Base-by-base conservation (phyloP, 2,888 invertebrate genomes). In the Alsophila aescularia region DNA sequence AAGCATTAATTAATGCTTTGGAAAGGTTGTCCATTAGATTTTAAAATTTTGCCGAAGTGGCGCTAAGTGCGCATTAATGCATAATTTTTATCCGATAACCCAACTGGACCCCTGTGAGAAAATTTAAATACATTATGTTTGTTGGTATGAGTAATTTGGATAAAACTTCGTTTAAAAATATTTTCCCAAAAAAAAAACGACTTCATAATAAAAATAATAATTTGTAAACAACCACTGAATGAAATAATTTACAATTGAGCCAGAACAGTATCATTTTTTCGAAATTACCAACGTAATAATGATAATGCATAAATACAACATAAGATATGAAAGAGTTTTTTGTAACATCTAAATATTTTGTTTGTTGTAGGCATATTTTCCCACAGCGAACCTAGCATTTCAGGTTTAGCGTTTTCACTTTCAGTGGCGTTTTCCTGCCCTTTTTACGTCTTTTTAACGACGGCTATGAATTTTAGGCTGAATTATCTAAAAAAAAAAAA, bases 21-120 rank as follows among this genome's bases (percentile, higher is more conserved):
- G n/a, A n/a, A n/a, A n/a, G n/a, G n/a, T n/a, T n/a, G n/a, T n/a
- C n/a, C n/a, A n/a, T n/a, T 77, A 80, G 81, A 78, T 80, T 82
- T 81, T 78, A 75, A 83, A 82, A 80, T 80, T 63, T 49, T 69
- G 43, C 64, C 65, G 62, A 67, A 71, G 64, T 64, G 67, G 65
- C 53, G 67, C 59, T 64, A 67, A 69, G 62, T 65, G 61, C 63
- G 62, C 60, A 60, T 67, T 72, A 70, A 68, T 66, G 72, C 63
- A 66, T 67, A 67, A 66, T 69, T 55, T 65, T 62, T 49, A 55
- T 60, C 59, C 32, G 6, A 32, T 8, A 2, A 5, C 10, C 2
- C 13, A 3, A 12, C 32, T 60, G 44, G 37, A 12, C 54, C 57
- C 39, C 43, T 60, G 62, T 56, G 59, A 62, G 43, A 15, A 44